Percentiles rank a stretch among this genome's conserved stretches.
phyloP scores from a whole-genome alignment of 2,797 vertebrate genomes.

The Fistularia commersonii region DNA sequence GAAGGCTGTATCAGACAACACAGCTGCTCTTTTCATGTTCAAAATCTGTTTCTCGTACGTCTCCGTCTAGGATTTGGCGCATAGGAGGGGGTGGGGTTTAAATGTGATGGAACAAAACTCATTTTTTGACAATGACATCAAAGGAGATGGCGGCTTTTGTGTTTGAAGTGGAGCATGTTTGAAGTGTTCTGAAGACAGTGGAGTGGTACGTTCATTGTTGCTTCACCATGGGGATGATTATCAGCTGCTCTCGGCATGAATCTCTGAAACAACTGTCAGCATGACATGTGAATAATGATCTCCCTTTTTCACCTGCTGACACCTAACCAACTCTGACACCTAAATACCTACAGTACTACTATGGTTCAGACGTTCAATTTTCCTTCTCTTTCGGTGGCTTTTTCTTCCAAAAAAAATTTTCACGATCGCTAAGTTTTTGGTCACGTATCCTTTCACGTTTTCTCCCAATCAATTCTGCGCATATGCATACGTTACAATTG shows the following conservation, averaged over 20 bases:
- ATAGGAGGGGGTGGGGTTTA: constrained; percentile 70
- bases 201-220: constrained; percentile 77
- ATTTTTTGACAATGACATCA: constrained; percentile 81
- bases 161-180: constrained; percentile 77
- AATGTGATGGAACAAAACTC: constrained; percentile 74
- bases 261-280: constrained; percentile 76
- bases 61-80: constrained; percentile 62
- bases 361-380: constrained; percentile 39
- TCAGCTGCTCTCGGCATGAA: constrained; percentile 71
- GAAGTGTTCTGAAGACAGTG: constrained; percentile 79
- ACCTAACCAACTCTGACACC: constrained; percentile 62
- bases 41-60: constrained; percentile 68
- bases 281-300: constrained; percentile 78
- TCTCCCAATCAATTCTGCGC: no score
- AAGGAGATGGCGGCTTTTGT: constrained; percentile 79
- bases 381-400: constrained; percentile 11
- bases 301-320: constrained; percentile 72
- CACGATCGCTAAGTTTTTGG: no score
- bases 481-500: no score
- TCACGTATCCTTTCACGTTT: no score
- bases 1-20: constrained; percentile 63
- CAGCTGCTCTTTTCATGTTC: constrained; percentile 77
- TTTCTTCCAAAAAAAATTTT: no score
- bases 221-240: constrained; percentile 75
- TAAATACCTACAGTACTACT: constrained; percentile 55